A percentile compares a stretch with the other conserved stretches of the same genome.
These are phyloP conservation scores for Poeciliopsis prolifica DNA, from an alignment of 2,113 vertebrate genomes.

Conservation along the genomic window DNA sequence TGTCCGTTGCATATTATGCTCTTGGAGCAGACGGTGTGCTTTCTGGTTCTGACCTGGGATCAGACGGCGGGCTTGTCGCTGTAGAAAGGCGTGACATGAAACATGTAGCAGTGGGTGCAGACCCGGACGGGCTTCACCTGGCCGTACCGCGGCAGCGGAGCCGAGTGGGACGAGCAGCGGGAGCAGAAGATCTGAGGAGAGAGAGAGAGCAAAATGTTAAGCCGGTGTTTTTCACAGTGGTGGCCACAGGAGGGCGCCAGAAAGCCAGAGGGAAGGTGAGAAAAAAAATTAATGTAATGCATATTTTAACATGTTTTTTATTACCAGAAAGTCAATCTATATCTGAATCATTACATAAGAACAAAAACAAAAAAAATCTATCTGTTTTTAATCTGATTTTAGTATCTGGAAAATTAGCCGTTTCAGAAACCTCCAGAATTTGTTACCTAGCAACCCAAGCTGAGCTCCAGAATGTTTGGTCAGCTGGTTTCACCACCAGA, in stretches of 20 bases:
- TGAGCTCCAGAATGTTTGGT: no score
- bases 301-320: no score
- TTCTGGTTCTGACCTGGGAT: constrained; percentile 55
- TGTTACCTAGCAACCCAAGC: no score
- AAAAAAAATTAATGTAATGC: not conserved
- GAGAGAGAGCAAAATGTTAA: constrained; percentile 58
- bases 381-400: no score
- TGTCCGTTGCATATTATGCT: constrained; percentile 60
- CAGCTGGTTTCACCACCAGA: no score
- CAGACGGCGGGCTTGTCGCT: constrained; percentile 91
- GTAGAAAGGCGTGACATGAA: constrained; percentile 98
- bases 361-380: no score
- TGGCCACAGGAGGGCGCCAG: no score
- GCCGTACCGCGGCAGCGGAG: constrained; percentile 94
- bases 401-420: no score
- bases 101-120: constrained; percentile 99
- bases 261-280: not conserved
- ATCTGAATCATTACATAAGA: no score
- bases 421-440: no score
- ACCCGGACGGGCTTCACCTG: constrained; percentile 97
- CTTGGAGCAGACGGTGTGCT: constrained; percentile 38
- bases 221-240: no score
- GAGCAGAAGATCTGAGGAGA: constrained; percentile 94
- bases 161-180: constrained; percentile 95
- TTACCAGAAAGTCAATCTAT: no score